Base-by-base conservation (phyloP, 2,113 vertebrate genomes). In the Cynopterus brachyotis region DNA sequence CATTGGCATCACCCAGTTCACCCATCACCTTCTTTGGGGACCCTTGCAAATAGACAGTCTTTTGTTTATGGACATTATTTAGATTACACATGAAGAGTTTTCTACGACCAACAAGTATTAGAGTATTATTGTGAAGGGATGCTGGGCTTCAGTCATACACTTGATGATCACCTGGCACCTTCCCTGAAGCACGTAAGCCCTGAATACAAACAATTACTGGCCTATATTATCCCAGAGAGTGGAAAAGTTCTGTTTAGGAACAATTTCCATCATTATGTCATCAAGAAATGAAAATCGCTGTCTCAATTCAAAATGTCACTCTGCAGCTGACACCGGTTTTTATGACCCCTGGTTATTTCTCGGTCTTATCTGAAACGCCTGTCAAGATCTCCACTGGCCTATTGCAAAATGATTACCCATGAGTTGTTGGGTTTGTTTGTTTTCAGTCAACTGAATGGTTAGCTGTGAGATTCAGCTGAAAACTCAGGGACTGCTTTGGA, bases 271-370 rank as follows among this genome's bases (percentile, higher is more conserved):
- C 47, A 86, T 30, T 88, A 95, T 81, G 42, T n/a, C 82, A 81
- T 75, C 40, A 94, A 75, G 40, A 89, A 55, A 89, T 20, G 37
- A 64, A 92, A 83, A 94, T 83, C 75, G 28, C 50, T 53, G 76
- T 53, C 24, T 95, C 78, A 79, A 88, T 90, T 69, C 9, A 97
- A 97, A 86, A 59, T 53, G 69, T 88, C 82, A 67, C 73, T 94
- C 70, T 59, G 67, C 57, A 70, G 67, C 69, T 83, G 59, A 78
- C 69, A 89, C 62, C 6, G 0, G 28, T 70, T 92, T 53, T 47
- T 55, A 82, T 12, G 45, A 81, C 9, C 53, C 5, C 28, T 62
- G 28, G 55, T 88, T 89, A 70, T 69, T 94, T 88, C 76, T 78
- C 83, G 78, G 0, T 88, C 83, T 94, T 69, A 69, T 55, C 88